Evolutionary conservation across 2,113 vertebrate genomes (phyloP).

Genomic region (Etheostoma cragini): DNA sequence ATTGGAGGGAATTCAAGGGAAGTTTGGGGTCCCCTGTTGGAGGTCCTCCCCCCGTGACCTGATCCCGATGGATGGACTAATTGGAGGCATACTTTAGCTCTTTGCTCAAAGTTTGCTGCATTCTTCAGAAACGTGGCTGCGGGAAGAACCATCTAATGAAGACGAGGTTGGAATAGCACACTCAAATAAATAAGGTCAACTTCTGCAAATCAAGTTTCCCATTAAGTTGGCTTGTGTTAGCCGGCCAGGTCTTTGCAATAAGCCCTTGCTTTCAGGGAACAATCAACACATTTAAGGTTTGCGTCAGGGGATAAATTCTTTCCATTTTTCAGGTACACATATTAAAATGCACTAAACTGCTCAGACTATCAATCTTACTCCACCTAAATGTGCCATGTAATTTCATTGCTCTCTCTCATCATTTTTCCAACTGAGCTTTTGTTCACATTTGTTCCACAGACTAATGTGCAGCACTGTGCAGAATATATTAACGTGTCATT

Average conservation of each 20-base stretch:
- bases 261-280: slow-evolving; percentile 40
- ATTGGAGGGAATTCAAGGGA: too few species aligned
- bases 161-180: slow-evolving; percentile 45
- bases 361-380: slow-evolving; percentile 39
- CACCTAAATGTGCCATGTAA: slow-evolving; percentile 37
- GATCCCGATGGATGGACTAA: not conserved
- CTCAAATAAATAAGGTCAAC: slow-evolving; percentile 58
- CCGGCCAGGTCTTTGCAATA: slow-evolving; percentile 3
- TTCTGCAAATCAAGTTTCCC: slow-evolving; percentile 26
- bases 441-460: slow-evolving; percentile 53
- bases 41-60: too few species aligned
- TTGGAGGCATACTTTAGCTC: slow-evolving; percentile 41
- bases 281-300: slow-evolving; percentile 35
- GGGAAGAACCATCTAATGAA: slow-evolving; percentile 44
- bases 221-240: not conserved
- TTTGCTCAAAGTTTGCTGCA: slow-evolving; percentile 46
- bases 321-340: slow-evolving; percentile 62
- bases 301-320: slow-evolving; percentile 40
- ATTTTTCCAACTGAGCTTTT: slow-evolving; percentile 48
- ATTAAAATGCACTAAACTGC: slow-evolving; percentile 41
- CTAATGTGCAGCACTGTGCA: slow-evolving; percentile 28
- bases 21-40: too few species aligned
- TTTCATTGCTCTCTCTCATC: slow-evolving; percentile 13
- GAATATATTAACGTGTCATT: slow-evolving; percentile 40
- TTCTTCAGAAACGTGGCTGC: slow-evolving; percentile 37